Conservation (phyloP, 2,113 vertebrate species). For the Cebidichthys violaceus region DNA sequence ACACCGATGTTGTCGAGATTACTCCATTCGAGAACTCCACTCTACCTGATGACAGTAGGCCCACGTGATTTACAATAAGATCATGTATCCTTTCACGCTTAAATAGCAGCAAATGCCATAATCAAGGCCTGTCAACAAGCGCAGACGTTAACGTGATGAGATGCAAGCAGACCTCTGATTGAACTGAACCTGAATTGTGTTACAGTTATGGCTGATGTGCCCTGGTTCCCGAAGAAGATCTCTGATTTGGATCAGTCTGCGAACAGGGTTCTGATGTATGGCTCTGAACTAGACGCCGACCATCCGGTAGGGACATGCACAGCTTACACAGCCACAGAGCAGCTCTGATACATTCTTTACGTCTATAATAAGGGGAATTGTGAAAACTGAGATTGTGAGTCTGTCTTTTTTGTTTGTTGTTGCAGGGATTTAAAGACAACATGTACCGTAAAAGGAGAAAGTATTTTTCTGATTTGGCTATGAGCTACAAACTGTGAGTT, state of each 20-base stretch:
- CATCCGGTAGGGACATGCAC: slow-evolving; percentile 40
- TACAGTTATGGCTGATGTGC: slow-evolving; percentile 77
- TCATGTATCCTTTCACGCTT: not conserved
- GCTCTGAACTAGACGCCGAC: slow-evolving; percentile 91
- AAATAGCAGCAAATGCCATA: not conserved
- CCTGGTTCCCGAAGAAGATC: slow-evolving; percentile 95
- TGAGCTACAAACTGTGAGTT: slow-evolving; percentile 94
- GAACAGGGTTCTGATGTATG: slow-evolving; percentile 93
- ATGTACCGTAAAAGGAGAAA: slow-evolving; percentile 92
- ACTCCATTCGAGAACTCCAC: slow-evolving; percentile 78
- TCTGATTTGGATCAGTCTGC: slow-evolving; percentile 92
- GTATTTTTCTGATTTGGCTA: slow-evolving; percentile 93
- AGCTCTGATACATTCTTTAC: not conserved
- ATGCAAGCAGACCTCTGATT: not conserved
- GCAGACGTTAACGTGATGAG: not conserved
- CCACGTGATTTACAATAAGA: not conserved
- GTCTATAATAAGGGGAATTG: not conserved
- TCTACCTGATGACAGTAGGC: slow-evolving; percentile 80
- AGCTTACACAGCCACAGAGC: not conserved
- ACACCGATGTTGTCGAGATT: slow-evolving; percentile 85
- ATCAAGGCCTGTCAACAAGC: not conserved
- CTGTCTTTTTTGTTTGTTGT: slow-evolving; percentile 11
- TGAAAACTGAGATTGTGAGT: not conserved
- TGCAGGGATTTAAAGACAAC: slow-evolving; percentile 94
- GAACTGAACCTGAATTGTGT: not conserved